Base-by-base conservation (phyloP, 2,888 invertebrate genomes). In the Endotricha flammealis region DNA sequence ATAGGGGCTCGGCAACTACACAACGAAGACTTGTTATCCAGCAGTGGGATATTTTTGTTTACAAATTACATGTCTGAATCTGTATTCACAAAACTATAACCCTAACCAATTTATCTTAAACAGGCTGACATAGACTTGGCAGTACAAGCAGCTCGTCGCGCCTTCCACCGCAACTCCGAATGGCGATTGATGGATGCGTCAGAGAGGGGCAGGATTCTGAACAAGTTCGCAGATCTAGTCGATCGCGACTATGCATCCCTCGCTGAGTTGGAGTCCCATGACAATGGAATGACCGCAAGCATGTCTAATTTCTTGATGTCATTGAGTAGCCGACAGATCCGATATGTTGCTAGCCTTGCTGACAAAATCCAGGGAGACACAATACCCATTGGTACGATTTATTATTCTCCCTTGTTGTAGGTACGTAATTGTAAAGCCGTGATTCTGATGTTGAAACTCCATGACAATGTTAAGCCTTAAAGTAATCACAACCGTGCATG, bases 331-430 rank as follows among this genome's bases (percentile, higher is more conserved):
- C 62, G 89, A 35, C 74, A 79, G 31, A 64, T 93, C 2, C 90
- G 94, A 13, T 97, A 96, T 60, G 91, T 92, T 64, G 96, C 95
- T 8, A 95, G 96, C 11, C 94, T 93, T 90, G 93, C 95, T 0
- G 97, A 97, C 63, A 97, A 97, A 73, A 91, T 91, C 59, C 93
- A 94, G 50, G 91, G 92, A 4, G 89, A 90, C 51, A 92, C 92
- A 0, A 88, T 95, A 31, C 92, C 94, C 7, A 38, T 58, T 38
- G 78, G 80, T 80, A 50, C 9, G 29, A n/a, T n/a, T n/a, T n/a
- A n/a, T n/a, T n/a, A n/a, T n/a, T n/a, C n/a, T n/a, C n/a, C n/a
- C n/a, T 14, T n/a, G n/a, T n/a, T n/a, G n/a, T n/a, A n/a, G n/a
- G n/a, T n/a, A n/a, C n/a, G n/a, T n/a, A n/a, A n/a, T n/a, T n/a